Percentiles rank a stretch among this genome's conserved stretches.
phyloP scores from a whole-genome alignment of 2,113 vertebrate genomes.

The Pseudopipra pipra region DNA sequence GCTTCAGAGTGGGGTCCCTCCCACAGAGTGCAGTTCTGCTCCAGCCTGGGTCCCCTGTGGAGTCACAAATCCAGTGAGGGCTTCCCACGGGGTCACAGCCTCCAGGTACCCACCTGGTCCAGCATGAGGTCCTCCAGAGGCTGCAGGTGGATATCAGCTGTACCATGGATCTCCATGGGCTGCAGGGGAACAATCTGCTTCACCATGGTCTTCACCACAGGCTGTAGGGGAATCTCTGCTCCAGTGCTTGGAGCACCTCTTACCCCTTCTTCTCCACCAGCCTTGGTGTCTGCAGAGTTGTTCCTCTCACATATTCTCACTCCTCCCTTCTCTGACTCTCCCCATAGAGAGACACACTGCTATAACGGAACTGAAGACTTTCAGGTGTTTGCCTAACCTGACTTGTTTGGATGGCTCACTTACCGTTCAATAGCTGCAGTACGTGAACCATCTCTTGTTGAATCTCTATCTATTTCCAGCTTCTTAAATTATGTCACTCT shows the following conservation, averaged over 20 bases:
- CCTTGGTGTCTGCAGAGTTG: not conserved
- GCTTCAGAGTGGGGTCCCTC: not conserved
- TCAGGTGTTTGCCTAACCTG: not conserved
- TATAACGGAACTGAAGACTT: not conserved
- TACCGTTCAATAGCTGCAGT: not conserved
- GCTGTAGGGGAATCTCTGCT: not conserved
- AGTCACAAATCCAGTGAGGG: not conserved
- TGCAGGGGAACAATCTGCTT: not conserved
- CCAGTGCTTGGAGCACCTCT: not conserved
- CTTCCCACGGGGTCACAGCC: not conserved
- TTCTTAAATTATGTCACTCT: not conserved
- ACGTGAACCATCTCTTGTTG: no score
- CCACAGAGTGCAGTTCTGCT: not conserved
- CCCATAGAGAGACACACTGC: not conserved
- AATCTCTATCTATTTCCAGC: not conserved
- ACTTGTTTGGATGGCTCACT: not conserved
- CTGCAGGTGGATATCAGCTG: not conserved
- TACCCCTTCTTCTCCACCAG: not conserved
- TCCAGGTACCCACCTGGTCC: not conserved
- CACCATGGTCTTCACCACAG: not conserved
- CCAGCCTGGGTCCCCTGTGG: not conserved
- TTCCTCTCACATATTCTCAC: not conserved
- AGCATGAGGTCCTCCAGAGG: not conserved
- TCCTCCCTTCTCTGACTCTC: not conserved
- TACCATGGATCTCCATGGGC: not conserved